Evolutionary conservation across 2,888 invertebrate genomes (phyloP).

Genomic region (Frankliniella intonsa): DNA sequence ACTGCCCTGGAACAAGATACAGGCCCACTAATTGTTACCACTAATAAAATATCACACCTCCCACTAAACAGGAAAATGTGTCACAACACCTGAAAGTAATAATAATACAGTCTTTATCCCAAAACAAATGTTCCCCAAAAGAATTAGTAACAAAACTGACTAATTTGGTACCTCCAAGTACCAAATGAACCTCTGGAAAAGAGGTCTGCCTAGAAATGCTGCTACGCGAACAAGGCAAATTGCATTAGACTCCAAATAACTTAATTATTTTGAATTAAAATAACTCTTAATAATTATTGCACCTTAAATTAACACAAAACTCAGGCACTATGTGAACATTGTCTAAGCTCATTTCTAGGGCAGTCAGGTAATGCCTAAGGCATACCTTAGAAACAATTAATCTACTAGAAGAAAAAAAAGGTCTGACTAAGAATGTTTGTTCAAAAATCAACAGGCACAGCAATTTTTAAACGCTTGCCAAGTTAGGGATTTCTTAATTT

Average conservation of each 20-base stretch:
- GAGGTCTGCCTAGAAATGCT: not conserved
- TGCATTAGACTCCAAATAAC: too few species aligned
- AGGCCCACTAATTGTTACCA: not conserved
- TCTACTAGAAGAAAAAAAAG: not conserved
- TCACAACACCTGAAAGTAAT: slow-evolving; percentile 13
- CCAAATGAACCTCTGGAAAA: not conserved
- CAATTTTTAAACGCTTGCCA: too few species aligned
- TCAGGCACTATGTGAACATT: not conserved
- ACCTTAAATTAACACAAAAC: not conserved
- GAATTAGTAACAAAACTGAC: not conserved
- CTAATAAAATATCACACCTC: not conserved
- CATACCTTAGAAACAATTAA: not conserved
- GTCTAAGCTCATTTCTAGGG: not conserved
- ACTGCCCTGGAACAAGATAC: not conserved
- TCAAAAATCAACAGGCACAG: too few species aligned
- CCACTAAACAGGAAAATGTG: slow-evolving; percentile 1
- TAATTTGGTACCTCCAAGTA: not conserved
- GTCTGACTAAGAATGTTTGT: too few species aligned
- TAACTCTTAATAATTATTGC: not conserved
- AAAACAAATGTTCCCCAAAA: not conserved
- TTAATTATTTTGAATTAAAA: not conserved
- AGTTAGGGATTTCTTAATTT: too few species aligned
- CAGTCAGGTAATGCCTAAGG: not conserved
- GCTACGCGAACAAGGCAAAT: too few species aligned
- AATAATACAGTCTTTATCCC: slow-evolving; percentile 16